phyloP scores from a whole-genome alignment of 2,113 vertebrate species.

The Mystacornis crossleyi region DNA sequence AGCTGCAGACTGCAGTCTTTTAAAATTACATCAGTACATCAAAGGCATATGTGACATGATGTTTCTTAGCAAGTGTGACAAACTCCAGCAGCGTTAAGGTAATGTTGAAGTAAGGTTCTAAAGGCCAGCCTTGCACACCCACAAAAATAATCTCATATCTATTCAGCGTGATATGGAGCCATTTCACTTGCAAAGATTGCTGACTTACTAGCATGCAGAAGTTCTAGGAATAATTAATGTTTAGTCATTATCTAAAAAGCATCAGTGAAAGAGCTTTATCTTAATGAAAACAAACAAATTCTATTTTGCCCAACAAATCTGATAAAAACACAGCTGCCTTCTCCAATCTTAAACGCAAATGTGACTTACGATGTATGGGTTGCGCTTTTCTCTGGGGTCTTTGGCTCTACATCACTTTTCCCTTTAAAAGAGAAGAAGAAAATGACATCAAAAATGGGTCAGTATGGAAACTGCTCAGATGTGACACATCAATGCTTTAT shows the following conservation, averaged over 20 bases:
- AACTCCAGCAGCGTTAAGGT: conserved; percentile 30
- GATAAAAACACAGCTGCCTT: conserved; percentile 39
- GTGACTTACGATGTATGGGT: conserved; percentile 95
- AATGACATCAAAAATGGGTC: conserved; percentile 54
- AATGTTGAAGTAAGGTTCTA: not conserved
- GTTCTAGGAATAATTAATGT: conserved; percentile 52
- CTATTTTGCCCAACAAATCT: conserved; percentile 31
- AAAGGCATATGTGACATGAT: conserved; percentile 27
- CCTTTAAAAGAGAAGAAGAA: conserved; percentile 79
- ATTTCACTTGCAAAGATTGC: conserved; percentile 29
- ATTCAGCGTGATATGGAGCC: not conserved
- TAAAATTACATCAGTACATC: conserved; percentile 62
- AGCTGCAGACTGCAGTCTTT: conserved; percentile 51
- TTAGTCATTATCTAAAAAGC: conserved; percentile 26
- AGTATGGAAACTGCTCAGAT: conserved; percentile 27
- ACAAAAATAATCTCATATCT: conserved; percentile 11
- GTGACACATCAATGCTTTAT: conserved; percentile 28
- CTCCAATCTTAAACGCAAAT: conserved; percentile 28
- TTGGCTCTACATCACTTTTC: conserved; percentile 82
- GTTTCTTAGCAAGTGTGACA: conserved; percentile 34
- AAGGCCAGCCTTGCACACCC: not conserved
- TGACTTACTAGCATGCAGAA: not conserved
- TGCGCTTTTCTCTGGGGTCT: conserved; percentile 83
- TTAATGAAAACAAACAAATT: conserved; percentile 42
- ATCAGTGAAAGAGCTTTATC: conserved; percentile 41